phyloP scores from a whole-genome alignment of 2,113 vertebrate genomes.

The Mobula birostris region DNA sequence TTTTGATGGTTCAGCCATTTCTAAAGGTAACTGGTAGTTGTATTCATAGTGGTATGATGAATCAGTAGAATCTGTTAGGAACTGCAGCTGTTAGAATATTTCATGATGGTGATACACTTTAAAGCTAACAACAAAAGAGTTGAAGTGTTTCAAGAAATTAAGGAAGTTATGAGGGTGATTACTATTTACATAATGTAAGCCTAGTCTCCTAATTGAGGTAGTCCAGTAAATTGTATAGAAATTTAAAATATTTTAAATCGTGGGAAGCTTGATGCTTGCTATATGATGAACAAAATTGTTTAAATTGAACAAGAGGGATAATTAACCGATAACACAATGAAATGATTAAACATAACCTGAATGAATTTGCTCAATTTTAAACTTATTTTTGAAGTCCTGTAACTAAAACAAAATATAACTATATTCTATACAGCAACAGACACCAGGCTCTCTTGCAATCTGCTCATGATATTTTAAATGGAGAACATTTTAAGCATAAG shows the following conservation, averaged over 20 bases:
- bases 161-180: neutral
- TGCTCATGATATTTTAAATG: too few species aligned
- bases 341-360: neutral
- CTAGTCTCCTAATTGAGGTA: neutral
- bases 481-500: too few species aligned
- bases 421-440: neutral
- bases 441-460: too few species aligned
- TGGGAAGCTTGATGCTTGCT: neutral
- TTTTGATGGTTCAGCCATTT: neutral
- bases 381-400: neutral
- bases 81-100: neutral
- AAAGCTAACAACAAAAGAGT: neutral
- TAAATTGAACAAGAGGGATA: neutral
- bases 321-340: too few species aligned
- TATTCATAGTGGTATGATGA: neutral
- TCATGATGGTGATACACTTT: neutral
- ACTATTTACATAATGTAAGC: neutral
- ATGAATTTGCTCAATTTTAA: neutral
- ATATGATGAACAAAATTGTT: neutral
- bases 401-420: neutral
- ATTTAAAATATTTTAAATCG: neutral
- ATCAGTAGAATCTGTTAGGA: neutral
- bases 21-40: neutral
- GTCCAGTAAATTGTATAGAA: neutral
- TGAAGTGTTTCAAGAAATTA: neutral